Evolutionary conservation across 2,888 invertebrate species (phyloP).

Genomic region (Ellobium chinense): DNA sequence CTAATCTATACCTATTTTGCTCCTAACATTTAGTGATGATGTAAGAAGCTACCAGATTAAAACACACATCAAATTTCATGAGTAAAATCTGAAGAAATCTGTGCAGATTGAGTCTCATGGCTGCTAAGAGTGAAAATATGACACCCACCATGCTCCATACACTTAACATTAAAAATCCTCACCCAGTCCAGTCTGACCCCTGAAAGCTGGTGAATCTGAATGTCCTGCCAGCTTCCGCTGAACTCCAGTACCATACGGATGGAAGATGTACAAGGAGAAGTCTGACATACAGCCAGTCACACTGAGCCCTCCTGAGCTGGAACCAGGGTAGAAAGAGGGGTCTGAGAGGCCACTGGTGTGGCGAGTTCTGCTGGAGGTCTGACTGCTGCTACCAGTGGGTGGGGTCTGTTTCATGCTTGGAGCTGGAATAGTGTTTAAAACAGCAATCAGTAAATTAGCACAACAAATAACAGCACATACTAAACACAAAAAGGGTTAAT

Average conservation of each 20-base stretch:
- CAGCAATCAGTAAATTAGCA: too few relatives aligned
- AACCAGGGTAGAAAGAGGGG: slow-evolving; percentile 44
- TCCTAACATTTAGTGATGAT: too few relatives aligned
- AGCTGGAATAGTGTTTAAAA: not conserved
- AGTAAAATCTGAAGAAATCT: too few relatives aligned
- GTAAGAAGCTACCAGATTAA: too few relatives aligned
- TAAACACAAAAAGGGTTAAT: too few relatives aligned
- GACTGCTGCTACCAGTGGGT: slow-evolving; percentile 19
- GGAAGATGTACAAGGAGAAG: slow-evolving; percentile 98
- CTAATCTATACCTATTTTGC: too few relatives aligned
- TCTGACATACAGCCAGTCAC: slow-evolving; percentile 97
- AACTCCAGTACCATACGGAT: slow-evolving; percentile 91
- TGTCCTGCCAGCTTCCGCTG: slow-evolving; percentile 70
- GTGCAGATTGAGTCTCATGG: too few relatives aligned
- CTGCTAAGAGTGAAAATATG: too few relatives aligned
- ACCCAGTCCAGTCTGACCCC: slow-evolving; percentile 39
- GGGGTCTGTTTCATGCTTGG: not conserved
- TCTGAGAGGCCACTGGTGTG: slow-evolving; percentile 65
- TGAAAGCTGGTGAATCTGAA: slow-evolving; percentile 28
- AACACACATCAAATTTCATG: too few relatives aligned
- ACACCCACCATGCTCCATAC: too few relatives aligned
- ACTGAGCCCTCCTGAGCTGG: slow-evolving; percentile 87
- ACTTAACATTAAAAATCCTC: too few relatives aligned
- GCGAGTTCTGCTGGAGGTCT: slow-evolving; percentile 26
- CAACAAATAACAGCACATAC: too few relatives aligned